These are phyloP conservation scores for Megalurothrips usitatus DNA, from an alignment of 2,888 invertebrate genomes.

Conservation along the genomic window DNA sequence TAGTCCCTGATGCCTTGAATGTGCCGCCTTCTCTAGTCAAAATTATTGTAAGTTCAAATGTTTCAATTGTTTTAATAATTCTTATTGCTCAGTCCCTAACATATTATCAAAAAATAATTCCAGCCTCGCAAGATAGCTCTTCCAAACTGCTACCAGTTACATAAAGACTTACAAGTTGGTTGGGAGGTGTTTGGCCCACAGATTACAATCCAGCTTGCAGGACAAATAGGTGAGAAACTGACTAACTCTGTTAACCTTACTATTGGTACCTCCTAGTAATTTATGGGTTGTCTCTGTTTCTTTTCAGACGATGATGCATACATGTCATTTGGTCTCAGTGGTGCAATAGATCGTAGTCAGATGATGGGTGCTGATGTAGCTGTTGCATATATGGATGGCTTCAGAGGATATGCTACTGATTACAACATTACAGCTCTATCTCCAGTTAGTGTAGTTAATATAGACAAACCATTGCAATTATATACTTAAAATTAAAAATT, in stretches of 20 bases:
- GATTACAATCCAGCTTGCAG: constrained; percentile 78
- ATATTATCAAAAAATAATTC: constrained; percentile 32
- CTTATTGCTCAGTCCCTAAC: background rate
- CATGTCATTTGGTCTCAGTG: constrained; percentile 85
- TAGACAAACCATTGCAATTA: background rate
- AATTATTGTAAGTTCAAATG: constrained; percentile 44
- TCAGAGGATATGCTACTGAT: constrained; percentile 70
- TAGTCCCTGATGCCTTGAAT: constrained; percentile 74
- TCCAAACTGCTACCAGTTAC: constrained; percentile 81
- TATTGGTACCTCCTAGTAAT: background rate
- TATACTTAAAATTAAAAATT: background rate
- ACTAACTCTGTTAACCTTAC: background rate
- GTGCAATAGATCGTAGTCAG: constrained; percentile 61
- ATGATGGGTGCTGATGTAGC: constrained; percentile 86
- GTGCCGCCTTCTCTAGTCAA: constrained; percentile 80
- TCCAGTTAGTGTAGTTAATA: constrained; percentile 54
- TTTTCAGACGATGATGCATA: constrained; percentile 61
- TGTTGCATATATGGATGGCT: constrained; percentile 67
- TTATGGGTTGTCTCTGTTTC: background rate
- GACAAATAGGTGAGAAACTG: constrained; percentile 55
- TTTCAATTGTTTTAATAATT: constrained; percentile 36
- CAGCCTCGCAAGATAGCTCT: constrained; percentile 59
- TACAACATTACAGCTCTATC: constrained; percentile 80
- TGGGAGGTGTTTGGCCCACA: constrained; percentile 90
- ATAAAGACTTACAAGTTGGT: constrained; percentile 74